A percentile compares a stretch with the other conserved stretches of the same genome.
Conservation (phyloP, 2,797 vertebrate species). For the Vireo griseus region DNA sequence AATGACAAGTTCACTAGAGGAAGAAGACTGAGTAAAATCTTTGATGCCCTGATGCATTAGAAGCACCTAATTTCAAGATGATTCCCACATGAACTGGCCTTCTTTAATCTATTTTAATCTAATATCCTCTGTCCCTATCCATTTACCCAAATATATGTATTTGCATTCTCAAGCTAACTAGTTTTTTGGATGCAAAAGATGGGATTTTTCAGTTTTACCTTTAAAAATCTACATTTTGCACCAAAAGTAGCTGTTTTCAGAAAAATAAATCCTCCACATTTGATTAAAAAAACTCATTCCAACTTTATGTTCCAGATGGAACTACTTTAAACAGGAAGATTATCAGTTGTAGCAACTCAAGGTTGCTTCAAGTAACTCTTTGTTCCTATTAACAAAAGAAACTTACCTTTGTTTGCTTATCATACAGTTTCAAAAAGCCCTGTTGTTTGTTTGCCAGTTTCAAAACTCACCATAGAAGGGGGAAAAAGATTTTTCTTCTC, state of each 20-base stretch:
- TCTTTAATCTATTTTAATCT: background rate
- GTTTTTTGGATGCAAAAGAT: background rate
- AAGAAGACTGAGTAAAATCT: background rate
- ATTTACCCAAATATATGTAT: background rate
- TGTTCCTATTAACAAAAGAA: background rate
- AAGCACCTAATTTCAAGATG: background rate
- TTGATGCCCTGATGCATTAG: background rate
- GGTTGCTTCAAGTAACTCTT: background rate
- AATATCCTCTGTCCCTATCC: background rate
- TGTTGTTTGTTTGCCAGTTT: background rate
- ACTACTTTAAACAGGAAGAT: background rate
- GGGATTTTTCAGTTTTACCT: background rate
- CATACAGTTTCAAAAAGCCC: background rate
- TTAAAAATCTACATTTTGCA: background rate
- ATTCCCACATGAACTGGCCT: background rate
- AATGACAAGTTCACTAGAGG: background rate
- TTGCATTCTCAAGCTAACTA: background rate
- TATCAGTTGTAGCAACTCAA: background rate
- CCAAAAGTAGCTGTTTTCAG: background rate
- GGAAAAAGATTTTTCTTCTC: background rate
- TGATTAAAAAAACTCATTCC: background rate
- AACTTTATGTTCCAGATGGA: background rate
- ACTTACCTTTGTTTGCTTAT: constrained; percentile 10
- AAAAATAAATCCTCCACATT: background rate
- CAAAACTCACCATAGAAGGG: background rate